Base-by-base conservation (phyloP, 2,888 invertebrate genomes). In the Fragum whitleyi region DNA sequence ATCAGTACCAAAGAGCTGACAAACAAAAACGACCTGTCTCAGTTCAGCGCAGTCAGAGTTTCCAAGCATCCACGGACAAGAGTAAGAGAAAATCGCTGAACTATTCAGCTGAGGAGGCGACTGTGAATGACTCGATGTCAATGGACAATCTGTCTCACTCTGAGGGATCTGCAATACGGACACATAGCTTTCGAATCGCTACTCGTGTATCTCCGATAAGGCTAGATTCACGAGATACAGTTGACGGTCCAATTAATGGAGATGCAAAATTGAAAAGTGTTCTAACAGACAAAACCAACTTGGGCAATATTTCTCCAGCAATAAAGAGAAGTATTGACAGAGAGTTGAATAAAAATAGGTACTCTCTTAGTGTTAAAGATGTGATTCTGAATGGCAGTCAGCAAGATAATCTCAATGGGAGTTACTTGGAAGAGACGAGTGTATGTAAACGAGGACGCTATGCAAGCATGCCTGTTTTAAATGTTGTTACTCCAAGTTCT, bases 101-200 rank as follows among this genome's bases (percentile, higher is more conserved):
- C 39, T 55, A 82, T 19, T 74, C 69, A 39, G 19, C 59, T 36
- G 65, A 74, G 23, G 59, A 75, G 19, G 36, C 39, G 23, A 47
- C 53, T 26, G 59, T 36, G 21, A 69, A 68, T 26, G 83, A 83
- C 11, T 70, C 79, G 0, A 7, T 74, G 23, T 84, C 84, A 5
- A 71, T 84, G 76, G 84, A 84, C 14, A 75, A 79, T 61, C 79
- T 85, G 74, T 75, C 81, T 69, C 71, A 77, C 14, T 79, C 81
- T 2, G 78, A 80, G 32, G 82, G 78, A 6, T 62, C 83, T 19
- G 73, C 83, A 19, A 79, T 86, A 39, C 83, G 92, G 36, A 87
- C 90, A 23, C 77, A 81, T 55, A 92, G 92, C 79, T 92, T 92
- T 79, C 86, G 90, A 19, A 78, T 87, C 21, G 92, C 92, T 6